A percentile compares a stretch with the other conserved stretches of the same genome.
phyloP scores from a whole-genome alignment of 2,888 invertebrate species.

The Achlya flavicornis region DNA sequence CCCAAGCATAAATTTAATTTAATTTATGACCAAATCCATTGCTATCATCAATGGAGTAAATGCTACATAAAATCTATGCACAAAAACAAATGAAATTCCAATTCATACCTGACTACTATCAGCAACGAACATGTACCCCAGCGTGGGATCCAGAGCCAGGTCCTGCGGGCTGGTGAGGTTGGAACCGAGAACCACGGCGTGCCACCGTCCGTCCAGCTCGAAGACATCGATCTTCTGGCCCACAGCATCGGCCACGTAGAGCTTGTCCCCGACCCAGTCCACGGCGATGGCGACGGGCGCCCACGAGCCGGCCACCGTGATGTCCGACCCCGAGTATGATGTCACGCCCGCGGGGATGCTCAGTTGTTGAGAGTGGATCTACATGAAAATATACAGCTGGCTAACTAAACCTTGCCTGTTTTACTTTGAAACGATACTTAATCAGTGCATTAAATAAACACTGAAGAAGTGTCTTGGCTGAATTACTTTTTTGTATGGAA shows the following conservation, averaged over 20 bases:
- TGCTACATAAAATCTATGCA: too few relatives aligned
- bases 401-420: too few relatives aligned
- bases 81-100: neutral
- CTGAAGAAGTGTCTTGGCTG: too few relatives aligned
- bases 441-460: too few relatives aligned
- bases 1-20: too few relatives aligned
- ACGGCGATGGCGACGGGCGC: slow-evolving; percentile 95
- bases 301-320: slow-evolving; percentile 93
- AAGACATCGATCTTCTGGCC: slow-evolving; percentile 97
- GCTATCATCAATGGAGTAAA: neutral
- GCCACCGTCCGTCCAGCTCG: slow-evolving; percentile 92
- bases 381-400: slow-evolving; percentile 17
- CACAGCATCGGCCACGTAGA: slow-evolving; percentile 96
- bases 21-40: too few relatives aligned
- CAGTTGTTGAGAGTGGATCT: slow-evolving; percentile 86
- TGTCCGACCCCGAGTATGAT: slow-evolving; percentile 79
- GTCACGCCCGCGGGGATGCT: slow-evolving; percentile 68
- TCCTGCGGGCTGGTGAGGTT: slow-evolving; percentile 96
- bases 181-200: slow-evolving; percentile 95
- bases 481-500: too few relatives aligned
- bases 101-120: slow-evolving; percentile 89
- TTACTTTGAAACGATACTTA: too few relatives aligned
- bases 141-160: slow-evolving; percentile 95
- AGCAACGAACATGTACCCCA: slow-evolving; percentile 94
- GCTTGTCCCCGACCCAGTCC: slow-evolving; percentile 98